Evolutionary conservation across 1,140 invertebrate genomes (phyloP).

Genomic region (Adelges cooleyi): DNA sequence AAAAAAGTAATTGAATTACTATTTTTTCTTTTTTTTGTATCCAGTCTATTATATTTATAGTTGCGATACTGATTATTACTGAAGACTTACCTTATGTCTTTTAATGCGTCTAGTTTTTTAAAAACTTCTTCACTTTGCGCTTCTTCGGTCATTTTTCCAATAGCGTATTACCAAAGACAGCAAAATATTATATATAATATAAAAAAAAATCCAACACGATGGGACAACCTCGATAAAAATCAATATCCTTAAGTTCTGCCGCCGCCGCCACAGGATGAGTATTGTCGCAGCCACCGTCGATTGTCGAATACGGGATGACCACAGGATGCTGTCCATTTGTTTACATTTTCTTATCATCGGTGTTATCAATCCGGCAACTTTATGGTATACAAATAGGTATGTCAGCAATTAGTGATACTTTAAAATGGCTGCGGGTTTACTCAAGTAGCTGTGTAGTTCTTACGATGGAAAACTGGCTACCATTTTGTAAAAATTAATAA

Average conservation of each 20-base stretch:
- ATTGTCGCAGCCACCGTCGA: too few relatives aligned
- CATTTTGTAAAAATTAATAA: too few relatives aligned
- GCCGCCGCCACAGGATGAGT: neutral
- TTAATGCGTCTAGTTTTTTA: conserved; percentile 15
- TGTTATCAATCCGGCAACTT: neutral
- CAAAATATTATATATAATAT: neutral
- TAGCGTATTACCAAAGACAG: neutral
- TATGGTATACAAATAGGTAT: too few relatives aligned
- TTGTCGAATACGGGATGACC: neutral
- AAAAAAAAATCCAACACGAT: neutral
- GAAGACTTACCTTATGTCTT: conserved; percentile 12
- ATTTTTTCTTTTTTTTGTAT: too few relatives aligned
- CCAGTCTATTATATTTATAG: too few relatives aligned
- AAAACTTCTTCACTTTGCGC: conserved; percentile 15
- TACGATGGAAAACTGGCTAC: too few relatives aligned
- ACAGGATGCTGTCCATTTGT: neutral
- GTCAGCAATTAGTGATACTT: too few relatives aligned
- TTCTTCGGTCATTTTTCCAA: conserved; percentile 20
- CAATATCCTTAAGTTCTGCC: neutral
- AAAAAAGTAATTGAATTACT: too few relatives aligned
- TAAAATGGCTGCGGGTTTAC: too few relatives aligned
- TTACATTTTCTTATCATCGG: neutral
- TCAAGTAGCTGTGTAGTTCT: too few relatives aligned
- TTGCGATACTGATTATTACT: too few relatives aligned
- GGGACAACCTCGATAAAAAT: neutral